These are phyloP conservation scores for Malacoraja senta DNA, from an alignment of 2,797 vertebrate species.

Conservation along the genomic window DNA sequence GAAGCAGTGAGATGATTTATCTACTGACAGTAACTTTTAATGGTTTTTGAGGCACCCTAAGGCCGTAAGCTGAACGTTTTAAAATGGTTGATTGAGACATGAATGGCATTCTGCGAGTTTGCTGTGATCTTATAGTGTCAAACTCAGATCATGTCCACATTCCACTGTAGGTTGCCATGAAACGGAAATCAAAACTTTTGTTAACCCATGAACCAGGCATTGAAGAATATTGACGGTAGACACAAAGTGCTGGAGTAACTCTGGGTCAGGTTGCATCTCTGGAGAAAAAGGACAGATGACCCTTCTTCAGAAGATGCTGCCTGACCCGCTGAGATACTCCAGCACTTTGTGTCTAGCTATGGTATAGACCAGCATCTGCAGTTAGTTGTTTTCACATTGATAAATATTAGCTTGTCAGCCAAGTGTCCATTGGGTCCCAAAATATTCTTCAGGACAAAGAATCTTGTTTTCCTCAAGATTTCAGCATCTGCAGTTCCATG, in stretches of 20 bases:
- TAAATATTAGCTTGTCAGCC: not conserved
- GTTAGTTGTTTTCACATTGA: too few relatives aligned
- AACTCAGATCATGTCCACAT: not conserved
- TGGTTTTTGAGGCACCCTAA: not conserved
- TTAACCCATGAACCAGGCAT: not conserved
- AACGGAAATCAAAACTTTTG: not conserved
- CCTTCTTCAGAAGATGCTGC: too few relatives aligned
- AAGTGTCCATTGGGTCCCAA: not conserved
- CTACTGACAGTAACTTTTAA: not conserved
- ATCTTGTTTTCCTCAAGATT: too few relatives aligned
- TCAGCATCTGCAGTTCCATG: too few relatives aligned
- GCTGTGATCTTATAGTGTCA: not conserved
- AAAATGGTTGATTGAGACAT: not conserved
- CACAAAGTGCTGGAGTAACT: too few relatives aligned
- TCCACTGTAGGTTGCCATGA: not conserved
- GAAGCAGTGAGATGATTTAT: not conserved
- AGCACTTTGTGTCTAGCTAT: too few relatives aligned
- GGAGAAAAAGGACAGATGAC: too few relatives aligned
- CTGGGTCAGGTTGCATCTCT: too few relatives aligned
- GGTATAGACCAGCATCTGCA: too few relatives aligned
- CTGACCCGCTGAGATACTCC: too few relatives aligned
- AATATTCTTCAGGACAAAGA: not conserved
- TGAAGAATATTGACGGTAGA: not conserved
- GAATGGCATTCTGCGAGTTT: not conserved
- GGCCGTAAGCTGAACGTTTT: not conserved